These are phyloP conservation scores for Sinella curviseta DNA, from an alignment of 1,140 invertebrate species.

Conservation along the genomic window DNA sequence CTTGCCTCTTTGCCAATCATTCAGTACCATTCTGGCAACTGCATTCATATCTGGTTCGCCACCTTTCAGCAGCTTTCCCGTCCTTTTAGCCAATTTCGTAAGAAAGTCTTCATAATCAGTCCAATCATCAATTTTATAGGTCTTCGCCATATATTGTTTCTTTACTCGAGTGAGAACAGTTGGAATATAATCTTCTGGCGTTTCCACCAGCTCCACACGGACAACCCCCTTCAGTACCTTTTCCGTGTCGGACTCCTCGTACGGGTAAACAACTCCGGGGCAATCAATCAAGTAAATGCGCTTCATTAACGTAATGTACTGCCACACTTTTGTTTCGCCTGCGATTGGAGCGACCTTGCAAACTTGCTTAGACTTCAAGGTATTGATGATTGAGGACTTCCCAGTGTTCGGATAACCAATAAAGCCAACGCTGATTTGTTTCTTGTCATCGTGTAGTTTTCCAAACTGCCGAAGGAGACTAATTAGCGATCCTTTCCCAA, in stretches of 20 bases:
- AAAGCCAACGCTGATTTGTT: conserved; percentile 98
- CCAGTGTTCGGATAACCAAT: conserved; percentile 99
- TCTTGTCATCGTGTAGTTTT: conserved; percentile 93
- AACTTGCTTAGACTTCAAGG: conserved; percentile 88
- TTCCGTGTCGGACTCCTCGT: conserved; percentile 84
- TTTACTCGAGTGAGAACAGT: conserved; percentile 84
- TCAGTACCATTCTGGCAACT: conserved; percentile 91
- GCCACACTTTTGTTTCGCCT: conserved; percentile 99
- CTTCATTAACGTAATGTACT: conserved; percentile 97
- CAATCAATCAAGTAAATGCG: conserved; percentile 98
- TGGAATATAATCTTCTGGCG: conserved; percentile 92
- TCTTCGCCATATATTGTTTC: conserved; percentile 84
- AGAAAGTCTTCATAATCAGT: conserved; percentile 82
- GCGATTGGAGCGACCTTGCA: conserved; percentile 99
- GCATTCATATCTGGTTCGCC: conserved; percentile 90
- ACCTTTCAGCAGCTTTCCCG: conserved; percentile 90
- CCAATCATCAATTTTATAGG: conserved; percentile 85
- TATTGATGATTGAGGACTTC: conserved; percentile 98
- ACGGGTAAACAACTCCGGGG: conserved; percentile 96
- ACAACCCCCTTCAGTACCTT: conserved; percentile 96
- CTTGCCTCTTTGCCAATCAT: conserved; percentile 98
- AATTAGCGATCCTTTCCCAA: conserved; percentile 97
- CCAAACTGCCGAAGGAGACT: conserved; percentile 93
- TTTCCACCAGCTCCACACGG: conserved; percentile 88
- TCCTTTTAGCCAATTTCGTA: conserved; percentile 80